These are phyloP conservation scores for Drosophila greeni DNA, from an alignment of 2,888 invertebrate genomes.

Conservation along the genomic window DNA sequence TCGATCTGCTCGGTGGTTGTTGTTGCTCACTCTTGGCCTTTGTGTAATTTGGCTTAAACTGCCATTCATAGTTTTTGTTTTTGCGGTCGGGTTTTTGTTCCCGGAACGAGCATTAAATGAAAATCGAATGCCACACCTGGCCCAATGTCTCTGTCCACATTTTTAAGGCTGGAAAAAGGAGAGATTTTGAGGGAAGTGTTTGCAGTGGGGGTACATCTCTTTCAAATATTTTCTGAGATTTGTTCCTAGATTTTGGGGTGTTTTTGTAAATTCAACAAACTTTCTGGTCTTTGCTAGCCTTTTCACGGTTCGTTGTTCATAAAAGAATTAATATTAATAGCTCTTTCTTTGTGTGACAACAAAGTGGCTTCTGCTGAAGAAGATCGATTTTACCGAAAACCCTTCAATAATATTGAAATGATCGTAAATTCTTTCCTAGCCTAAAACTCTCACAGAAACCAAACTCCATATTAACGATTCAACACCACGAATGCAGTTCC, in stretches of 20 bases:
- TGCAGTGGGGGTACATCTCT: neutral
- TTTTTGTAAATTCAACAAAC: neutral
- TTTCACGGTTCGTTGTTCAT: neutral
- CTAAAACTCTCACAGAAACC: neutral
- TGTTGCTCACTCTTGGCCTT: slow-evolving; percentile 56
- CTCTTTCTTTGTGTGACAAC: neutral
- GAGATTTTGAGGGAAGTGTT: slow-evolving; percentile 9
- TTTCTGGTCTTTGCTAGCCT: neutral
- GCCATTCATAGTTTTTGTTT: slow-evolving; percentile 69
- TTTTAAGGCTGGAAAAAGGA: slow-evolving; percentile 3
- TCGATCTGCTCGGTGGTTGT: slow-evolving; percentile 58
- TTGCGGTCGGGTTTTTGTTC: slow-evolving; percentile 58
- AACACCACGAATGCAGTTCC: slow-evolving; percentile 58
- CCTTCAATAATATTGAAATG: neutral
- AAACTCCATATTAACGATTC: slow-evolving; percentile 55
- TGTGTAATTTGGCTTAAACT: slow-evolving; percentile 74
- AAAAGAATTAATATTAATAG: neutral
- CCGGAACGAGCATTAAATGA: slow-evolving; percentile 51
- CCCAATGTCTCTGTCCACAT: slow-evolving; percentile 34
- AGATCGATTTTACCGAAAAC: neutral
- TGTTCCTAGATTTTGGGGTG: slow-evolving; percentile 1
- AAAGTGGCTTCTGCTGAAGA: neutral
- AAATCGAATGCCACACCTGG: slow-evolving; percentile 45
- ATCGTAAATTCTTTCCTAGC: neutral
- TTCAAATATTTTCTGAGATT: slow-evolving; percentile 16